Percentiles rank a stretch among this genome's conserved stretches.
phyloP scores from a whole-genome alignment of 2,797 vertebrate genomes.

The Natrix natrix region DNA sequence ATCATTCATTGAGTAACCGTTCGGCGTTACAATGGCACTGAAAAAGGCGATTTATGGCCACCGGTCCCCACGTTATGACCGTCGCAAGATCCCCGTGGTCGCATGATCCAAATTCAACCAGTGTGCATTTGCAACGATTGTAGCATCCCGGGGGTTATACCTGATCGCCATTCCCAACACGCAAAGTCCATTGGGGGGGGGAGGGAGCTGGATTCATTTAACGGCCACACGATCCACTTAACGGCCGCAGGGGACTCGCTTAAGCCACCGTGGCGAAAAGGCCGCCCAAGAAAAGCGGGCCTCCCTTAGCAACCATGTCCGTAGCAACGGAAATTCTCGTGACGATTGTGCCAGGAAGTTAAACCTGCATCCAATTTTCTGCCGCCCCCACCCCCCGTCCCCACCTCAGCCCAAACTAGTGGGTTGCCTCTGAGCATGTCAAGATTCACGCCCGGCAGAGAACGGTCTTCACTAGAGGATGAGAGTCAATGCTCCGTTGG shows the following conservation, averaged over 20 bases:
- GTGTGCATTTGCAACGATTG: background rate
- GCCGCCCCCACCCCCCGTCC: background rate
- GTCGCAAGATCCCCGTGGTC: background rate
- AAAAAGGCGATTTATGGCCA: background rate
- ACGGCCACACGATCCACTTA: background rate
- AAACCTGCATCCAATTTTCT: background rate
- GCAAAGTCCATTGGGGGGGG: background rate
- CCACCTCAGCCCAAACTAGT: background rate
- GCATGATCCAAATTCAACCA: background rate
- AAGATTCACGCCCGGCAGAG: background rate
- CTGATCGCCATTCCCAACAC: background rate
- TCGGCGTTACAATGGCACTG: background rate
- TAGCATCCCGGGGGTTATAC: background rate
- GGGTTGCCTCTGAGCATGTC: background rate
- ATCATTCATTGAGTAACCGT: background rate
- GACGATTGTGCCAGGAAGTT: too few species aligned
- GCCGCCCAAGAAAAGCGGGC: background rate
- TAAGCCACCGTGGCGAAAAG: background rate
- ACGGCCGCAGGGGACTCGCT: background rate
- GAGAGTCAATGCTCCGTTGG: background rate
- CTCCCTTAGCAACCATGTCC: too few species aligned
- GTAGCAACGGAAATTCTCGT: background rate
- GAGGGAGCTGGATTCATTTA: background rate
- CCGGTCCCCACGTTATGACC: background rate
- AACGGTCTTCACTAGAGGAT: background rate